phyloP scores from a whole-genome alignment of 2,888 invertebrate genomes.

The Prionchulus punctatus region DNA sequence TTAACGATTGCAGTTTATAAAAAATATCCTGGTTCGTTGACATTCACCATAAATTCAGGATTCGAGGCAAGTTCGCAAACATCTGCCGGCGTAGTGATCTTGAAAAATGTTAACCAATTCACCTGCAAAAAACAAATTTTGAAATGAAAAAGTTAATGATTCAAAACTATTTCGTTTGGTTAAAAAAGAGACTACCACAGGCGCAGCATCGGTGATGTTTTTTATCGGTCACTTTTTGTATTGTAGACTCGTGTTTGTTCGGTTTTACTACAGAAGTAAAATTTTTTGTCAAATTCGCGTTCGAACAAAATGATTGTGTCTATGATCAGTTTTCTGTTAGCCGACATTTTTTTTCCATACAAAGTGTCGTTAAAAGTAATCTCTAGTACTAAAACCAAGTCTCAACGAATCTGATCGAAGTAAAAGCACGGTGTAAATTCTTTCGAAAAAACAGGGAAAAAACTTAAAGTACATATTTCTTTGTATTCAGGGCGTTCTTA shows the following conservation, averaged over 20 bases:
- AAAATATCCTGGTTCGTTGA: no score
- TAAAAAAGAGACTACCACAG: no score
- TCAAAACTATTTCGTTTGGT: no score
- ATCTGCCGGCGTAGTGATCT: no score
- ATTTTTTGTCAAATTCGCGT: constrained; percentile 10
- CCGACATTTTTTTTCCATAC: constrained; percentile 9
- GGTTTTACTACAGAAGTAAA: constrained; percentile 22
- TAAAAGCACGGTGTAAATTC: constrained; percentile 2
- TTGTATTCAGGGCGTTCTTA: constrained; percentile 17
- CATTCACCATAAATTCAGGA: no score
- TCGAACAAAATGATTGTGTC: constrained; percentile 11
- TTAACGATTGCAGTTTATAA: no score
- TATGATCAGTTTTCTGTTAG: background rate
- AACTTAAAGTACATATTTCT: constrained; percentile 13
- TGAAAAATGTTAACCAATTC: no score
- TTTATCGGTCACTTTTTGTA: constrained; percentile 19
- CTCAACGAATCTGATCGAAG: constrained; percentile 31
- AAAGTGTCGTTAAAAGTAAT: constrained; percentile 73
- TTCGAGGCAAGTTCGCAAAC: no score
- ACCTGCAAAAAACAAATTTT: no score
- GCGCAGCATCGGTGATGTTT: background rate
- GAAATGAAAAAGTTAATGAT: no score
- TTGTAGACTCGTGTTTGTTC: constrained; percentile 22
- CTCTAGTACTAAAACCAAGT: constrained; percentile 68
- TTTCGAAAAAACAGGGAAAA: no score